Base-by-base conservation (phyloP, 2,888 invertebrate species). In the Drosophila robusta region DNA sequence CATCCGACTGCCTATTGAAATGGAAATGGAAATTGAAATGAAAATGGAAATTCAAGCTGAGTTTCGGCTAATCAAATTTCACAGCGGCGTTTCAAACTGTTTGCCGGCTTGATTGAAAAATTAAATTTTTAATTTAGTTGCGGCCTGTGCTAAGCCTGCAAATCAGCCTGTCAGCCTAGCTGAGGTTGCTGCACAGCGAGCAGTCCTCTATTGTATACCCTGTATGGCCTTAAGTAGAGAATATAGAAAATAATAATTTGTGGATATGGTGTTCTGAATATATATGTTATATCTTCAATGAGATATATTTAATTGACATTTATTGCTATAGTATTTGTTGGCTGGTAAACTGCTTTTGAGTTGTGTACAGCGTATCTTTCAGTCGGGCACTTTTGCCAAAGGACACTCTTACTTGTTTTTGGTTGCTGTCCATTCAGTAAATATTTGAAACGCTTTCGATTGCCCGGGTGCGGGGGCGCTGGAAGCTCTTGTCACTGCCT, bases 111-210 rank as follows among this genome's bases (percentile, higher is more conserved):
- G 75, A 88, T 86, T 88, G 89, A 70, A 87, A 86, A 86, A 88
- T 79, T 87, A 55, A 77, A 86, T 86, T 80, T 86, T 88, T 88
- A 86, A 87, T 84, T 77, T 67, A 60, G 29, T 79, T 78, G 69
- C 56, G 70, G 70, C 36, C 64, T 50, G 52, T 29, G 54, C 34
- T 5, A 16, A 32, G 51, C 38, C 22, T 42, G 26, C 44, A 32
- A 34, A 34, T 26, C 18, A 36, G 32, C 32, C 41, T 42, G 34
- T 7, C 38, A 32, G 16, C 12, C 22, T 14, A 49, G 29, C 18
- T 18, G 12, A 36, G 11, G 11, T 32, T 6, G n/a, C 4, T 14
- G n/a, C 18, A 36, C 45, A 32, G 8, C 1, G 7, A 16, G 18
- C 24, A 12, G 8, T 24, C 11, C n/a, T 1, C 11, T 22, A 38